Evolutionary conservation across 2,113 vertebrate genomes (phyloP).

Genomic region (Sinocyclocheilus maitianheensis): DNA sequence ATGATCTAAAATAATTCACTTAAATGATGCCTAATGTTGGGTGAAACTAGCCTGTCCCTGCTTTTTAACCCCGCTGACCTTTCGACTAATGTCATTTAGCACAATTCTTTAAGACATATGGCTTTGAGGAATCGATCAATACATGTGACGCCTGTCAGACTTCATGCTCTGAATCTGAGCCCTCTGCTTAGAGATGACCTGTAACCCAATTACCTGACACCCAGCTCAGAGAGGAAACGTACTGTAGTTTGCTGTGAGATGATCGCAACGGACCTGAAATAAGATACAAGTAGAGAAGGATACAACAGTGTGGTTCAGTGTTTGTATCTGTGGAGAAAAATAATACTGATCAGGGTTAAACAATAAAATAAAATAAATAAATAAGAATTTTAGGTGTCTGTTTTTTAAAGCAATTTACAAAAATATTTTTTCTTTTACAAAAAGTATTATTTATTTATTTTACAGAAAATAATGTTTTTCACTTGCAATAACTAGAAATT

Average conservation of each 20-base stretch:
- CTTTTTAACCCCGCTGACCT: conserved; percentile 49
- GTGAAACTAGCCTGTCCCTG: background rate
- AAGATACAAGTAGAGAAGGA: background rate
- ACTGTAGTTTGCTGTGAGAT: background rate
- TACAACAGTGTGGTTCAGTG: background rate
- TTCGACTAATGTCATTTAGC: conserved; percentile 32
- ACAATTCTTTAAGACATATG: conserved; percentile 5
- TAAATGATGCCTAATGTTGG: background rate
- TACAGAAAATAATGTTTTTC: background rate
- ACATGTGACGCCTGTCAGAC: background rate
- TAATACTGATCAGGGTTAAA: background rate
- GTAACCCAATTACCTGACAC: conserved; percentile 16
- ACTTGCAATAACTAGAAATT: background rate
- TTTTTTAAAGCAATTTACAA: background rate
- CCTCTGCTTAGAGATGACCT: background rate
- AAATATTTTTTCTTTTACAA: background rate
- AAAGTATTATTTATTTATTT: no score
- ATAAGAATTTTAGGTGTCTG: background rate
- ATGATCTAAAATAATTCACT: conserved; percentile 21
- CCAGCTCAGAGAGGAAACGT: background rate
- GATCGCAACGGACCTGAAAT: background rate
- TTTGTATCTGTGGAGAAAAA: background rate
- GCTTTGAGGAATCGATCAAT: conserved; percentile 32
- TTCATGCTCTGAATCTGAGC: conserved; percentile 8
- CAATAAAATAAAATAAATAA: background rate